Evolutionary conservation across 2,797 vertebrate genomes (phyloP).

Genomic region (Choloepus didactylus): DNA sequence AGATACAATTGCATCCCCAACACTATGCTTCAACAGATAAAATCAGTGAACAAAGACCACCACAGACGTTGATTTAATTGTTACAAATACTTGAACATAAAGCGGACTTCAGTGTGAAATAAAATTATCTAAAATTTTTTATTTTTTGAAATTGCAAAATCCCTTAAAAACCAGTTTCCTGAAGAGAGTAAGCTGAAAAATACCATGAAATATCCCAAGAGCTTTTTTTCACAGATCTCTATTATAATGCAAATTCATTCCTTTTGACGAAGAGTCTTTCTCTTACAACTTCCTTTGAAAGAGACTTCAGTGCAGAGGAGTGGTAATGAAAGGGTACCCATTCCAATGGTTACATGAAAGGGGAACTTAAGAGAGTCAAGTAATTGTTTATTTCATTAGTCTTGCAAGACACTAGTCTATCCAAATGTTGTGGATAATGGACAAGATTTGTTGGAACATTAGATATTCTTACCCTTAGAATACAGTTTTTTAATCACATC

Average conservation of each 20-base stretch:
- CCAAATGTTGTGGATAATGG: not conserved
- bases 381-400: not conserved
- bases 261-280: not conserved
- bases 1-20: not conserved
- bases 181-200: constrained; percentile 43
- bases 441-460: not conserved
- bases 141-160: constrained; percentile 16
- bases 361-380: not conserved
- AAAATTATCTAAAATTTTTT: constrained; percentile 50
- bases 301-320: not conserved
- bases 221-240: constrained; percentile 16
- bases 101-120: constrained; percentile 12
- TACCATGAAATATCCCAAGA: not conserved
- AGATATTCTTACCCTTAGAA: constrained; percentile 71
- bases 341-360: not conserved
- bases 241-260: constrained; percentile 38
- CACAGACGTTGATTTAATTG: constrained; percentile 21
- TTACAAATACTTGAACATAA: not conserved
- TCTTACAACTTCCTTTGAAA: constrained; percentile 44
- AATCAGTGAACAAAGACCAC: not conserved
- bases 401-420: not conserved
- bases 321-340: not conserved
- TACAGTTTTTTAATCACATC: constrained; percentile 72
- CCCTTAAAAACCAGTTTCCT: constrained; percentile 19
- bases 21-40: constrained; percentile 34